phyloP scores from a whole-genome alignment of 2,113 vertebrate genomes.

The Morone saxatilis region DNA sequence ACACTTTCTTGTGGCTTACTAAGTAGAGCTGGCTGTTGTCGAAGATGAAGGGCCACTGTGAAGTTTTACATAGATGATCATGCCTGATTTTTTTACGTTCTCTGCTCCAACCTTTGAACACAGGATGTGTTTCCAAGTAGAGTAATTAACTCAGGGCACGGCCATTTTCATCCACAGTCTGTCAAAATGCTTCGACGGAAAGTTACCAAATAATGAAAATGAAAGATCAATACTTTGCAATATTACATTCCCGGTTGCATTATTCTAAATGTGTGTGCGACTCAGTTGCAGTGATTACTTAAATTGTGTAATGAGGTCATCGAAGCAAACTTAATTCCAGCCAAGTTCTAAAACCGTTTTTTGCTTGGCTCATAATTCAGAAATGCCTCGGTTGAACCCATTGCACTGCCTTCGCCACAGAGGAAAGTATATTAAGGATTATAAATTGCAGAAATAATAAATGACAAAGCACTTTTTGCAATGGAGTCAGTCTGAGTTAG shows the following conservation, averaged over 20 bases:
- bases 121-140: conserved; percentile 78
- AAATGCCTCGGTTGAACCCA: conserved; percentile 64
- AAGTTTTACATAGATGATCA: conserved; percentile 80
- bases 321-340: conserved; percentile 69
- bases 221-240: conserved; percentile 71
- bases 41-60: conserved; percentile 79
- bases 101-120: conserved; percentile 78
- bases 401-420: conserved; percentile 62
- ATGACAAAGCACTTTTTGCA: conserved; percentile 68
- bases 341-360: conserved; percentile 74
- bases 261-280: conserved; percentile 66
- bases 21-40: conserved; percentile 76
- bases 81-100: conserved; percentile 74
- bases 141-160: conserved; percentile 72
- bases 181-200: conserved; percentile 44
- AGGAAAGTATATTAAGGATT: conserved; percentile 67
- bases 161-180: conserved; percentile 64
- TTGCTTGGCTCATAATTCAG: conserved; percentile 69
- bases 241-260: conserved; percentile 56
- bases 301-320: conserved; percentile 77
- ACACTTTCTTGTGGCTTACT: conserved; percentile 84
- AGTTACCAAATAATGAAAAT: conserved; percentile 65
- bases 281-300: conserved; percentile 74
- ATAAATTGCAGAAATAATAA: conserved; percentile 68
- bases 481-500: conserved; percentile 37